Conservation (phyloP, 2,113 vertebrate genomes). For the Paramisgurnus dabryanus region DNA sequence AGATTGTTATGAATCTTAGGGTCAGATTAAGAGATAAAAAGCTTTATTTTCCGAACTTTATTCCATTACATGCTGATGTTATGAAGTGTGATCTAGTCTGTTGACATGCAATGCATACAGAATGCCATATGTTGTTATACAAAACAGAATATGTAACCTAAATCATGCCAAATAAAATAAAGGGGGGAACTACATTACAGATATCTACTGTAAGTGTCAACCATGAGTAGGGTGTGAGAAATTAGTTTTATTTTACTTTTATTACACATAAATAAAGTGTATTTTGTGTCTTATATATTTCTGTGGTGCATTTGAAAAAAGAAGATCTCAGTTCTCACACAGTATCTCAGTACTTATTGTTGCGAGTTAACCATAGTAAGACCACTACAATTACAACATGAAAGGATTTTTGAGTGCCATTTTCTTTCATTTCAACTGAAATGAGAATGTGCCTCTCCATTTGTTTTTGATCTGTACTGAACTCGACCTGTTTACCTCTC, state of each 20-base stretch:
- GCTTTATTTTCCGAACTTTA: too few species aligned
- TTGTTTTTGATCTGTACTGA: conserved; percentile 60
- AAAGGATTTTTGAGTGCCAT: conserved; percentile 20
- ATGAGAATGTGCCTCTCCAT: conserved; percentile 47
- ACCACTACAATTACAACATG: not conserved
- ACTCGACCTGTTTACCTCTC: conserved; percentile 53
- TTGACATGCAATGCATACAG: not conserved
- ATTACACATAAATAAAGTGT: not conserved
- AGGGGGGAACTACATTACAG: not conserved
- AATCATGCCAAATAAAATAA: too few species aligned
- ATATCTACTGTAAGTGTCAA: not conserved
- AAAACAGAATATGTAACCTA: too few species aligned
- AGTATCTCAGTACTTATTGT: conserved; percentile 51
- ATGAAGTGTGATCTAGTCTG: not conserved
- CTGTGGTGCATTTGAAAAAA: conserved; percentile 13
- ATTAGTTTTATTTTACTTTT: conserved; percentile 2
- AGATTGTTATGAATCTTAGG: too few species aligned
- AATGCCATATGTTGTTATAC: too few species aligned
- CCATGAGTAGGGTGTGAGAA: not conserved
- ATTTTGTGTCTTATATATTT: conserved; percentile 16
- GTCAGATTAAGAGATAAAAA: too few species aligned
- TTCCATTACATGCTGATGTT: not conserved
- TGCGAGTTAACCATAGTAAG: conserved; percentile 26
- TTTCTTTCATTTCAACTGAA: conserved; percentile 53
- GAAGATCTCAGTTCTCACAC: conserved; percentile 50